Evolutionary conservation across 1,140 invertebrate genomes (phyloP).

Genomic region (Cydia strobilella): DNA sequence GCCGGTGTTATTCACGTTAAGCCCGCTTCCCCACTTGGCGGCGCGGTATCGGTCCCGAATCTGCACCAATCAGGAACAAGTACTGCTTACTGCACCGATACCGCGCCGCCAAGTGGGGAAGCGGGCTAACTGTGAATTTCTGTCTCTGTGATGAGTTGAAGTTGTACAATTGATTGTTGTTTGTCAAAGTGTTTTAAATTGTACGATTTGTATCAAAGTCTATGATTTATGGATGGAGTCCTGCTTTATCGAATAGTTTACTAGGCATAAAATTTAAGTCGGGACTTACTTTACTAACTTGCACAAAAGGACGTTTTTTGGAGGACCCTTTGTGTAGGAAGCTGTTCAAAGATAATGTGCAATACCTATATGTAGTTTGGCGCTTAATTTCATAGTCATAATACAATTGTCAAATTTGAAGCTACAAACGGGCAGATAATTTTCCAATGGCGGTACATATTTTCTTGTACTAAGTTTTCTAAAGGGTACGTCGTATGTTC

Average conservation of each 20-base stretch:
- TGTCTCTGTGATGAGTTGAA: conserved; percentile 29
- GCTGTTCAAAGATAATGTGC: conserved; percentile 17
- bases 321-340: conserved; percentile 5
- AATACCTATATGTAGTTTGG: conserved; percentile 20
- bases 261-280: background rate
- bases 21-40: too few species aligned
- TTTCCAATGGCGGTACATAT: background rate
- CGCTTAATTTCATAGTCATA: background rate
- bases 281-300: background rate
- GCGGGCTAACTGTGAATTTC: conserved; percentile 19
- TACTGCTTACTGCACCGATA: too few species aligned
- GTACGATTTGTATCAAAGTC: conserved; percentile 19
- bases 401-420: background rate
- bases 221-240: conserved; percentile 11
- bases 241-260: background rate
- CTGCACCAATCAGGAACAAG: too few species aligned
- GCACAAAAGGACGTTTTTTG: conserved; percentile 4
- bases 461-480: too few species aligned
- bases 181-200: conserved; percentile 22
- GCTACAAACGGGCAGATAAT: background rate
- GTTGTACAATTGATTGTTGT: conserved; percentile 17
- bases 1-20: background rate
- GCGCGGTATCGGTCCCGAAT: too few species aligned
- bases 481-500: background rate
- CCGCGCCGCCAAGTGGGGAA: too few species aligned